Base-by-base conservation (phyloP, 2,797 vertebrate genomes). In the Lagodon rhomboides region DNA sequence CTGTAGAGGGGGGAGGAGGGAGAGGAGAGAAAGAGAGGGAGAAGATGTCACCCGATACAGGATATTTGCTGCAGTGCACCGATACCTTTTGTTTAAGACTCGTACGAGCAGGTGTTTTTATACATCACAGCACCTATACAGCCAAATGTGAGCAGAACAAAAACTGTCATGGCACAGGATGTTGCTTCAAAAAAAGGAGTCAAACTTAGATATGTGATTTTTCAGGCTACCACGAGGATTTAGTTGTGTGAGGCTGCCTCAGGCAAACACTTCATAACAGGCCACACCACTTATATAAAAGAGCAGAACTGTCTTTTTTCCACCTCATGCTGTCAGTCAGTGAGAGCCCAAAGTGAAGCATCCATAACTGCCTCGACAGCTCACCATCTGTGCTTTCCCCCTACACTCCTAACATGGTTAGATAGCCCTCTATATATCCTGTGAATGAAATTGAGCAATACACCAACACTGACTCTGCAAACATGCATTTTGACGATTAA, bases 1-100 rank as follows among this genome's bases (percentile, higher is more conserved):
- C 93, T 94, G 83, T 25, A 69, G 41, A 4, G 50, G 30, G 43
- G 72, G 16, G 70, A 73, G 82, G n/a, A 74, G 17, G 11, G 9
- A 58, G 23, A 38, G 18, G 23, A 70, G 22, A 76, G 38, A 70
- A n/a, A 60, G 27, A 72, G 51, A 71, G 18, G 3, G 22, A 59
- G n/a, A 55, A 38, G 0, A 50, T 30, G 9, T 81, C 3, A 82
- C 56, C 34, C 23, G 27, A 74, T 41, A 16, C 10, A 20, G 3
- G 22, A 5, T 25, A 11, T 55, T 73, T 64, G n/a, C 49, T 20
- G 22, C 55, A 54, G 54, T 61, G 22, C 15, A 22, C 22, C 41
- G 51, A 49, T 54, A 55, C 27, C 44, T n/a, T 9, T 11, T 12
- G 12, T 77, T 27, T 55, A n/a, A 46, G 5, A 68, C 49, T 34